Base-by-base conservation (phyloP, 2,888 invertebrate genomes). In the Yponomeuta plumbellus region DNA sequence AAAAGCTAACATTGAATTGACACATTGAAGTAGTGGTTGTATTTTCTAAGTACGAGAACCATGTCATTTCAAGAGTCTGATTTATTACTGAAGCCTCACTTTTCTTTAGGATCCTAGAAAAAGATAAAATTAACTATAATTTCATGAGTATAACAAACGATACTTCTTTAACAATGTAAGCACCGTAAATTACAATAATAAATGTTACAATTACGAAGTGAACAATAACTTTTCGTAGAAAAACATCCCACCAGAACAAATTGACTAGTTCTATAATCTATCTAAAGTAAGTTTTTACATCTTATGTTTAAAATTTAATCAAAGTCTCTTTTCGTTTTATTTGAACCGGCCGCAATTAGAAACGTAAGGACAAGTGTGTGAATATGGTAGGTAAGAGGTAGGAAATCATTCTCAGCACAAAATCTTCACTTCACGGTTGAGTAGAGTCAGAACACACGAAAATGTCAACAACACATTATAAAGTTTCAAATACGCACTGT, bases 251-350 rank as follows among this genome's bases (percentile, higher is more conserved):
- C 86, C 88, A 86, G 84, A 88, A 85, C 84, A 86, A 89, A 90
- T 90, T 90, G 88, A 90, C 91, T 90, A 90, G 86, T 80, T 83
- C 89, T 89, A 90, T 83, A 74, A 76, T 80, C 87, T 89, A 89
- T 80, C 85, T 88, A 86, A 78, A 77, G 80, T 82, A 77, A 77
- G 81, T 77, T 83, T 72, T 71, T 79, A 81, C 78, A 79, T 64
- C 76, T 84, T 74, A 77, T 61, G 69, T 73, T 85, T 84, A 82
- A 83, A 81, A 81, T 85, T 34, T 85, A 77, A 85, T 80, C 80
- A 81, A 83, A 85, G 90, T 91, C 88, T 86, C 80, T 86, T 80
- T 77, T 74, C 80, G 81, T 76, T 79, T 34, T 77, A 71, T 84
- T 66, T 80, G 85, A 90, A 89, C 90, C 91, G 90, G 88, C 91